These are phyloP conservation scores for Ariopsis seemanni DNA, from an alignment of 2,113 vertebrate genomes.

Conservation along the genomic window DNA sequence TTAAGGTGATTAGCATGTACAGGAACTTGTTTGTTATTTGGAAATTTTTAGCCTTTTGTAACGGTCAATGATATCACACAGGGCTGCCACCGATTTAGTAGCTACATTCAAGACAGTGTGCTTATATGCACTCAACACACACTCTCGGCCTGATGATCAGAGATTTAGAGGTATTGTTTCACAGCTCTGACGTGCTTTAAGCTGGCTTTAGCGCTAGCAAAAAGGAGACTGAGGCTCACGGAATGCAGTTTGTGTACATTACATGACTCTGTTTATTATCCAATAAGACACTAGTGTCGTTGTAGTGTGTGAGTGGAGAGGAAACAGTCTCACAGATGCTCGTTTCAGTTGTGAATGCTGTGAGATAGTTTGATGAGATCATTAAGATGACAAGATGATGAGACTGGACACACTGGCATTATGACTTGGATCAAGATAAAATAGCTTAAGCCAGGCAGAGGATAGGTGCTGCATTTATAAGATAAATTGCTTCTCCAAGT, in stretches of 20 bases:
- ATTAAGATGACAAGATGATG: conserved; percentile 16
- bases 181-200: neutral
- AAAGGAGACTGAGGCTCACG: neutral
- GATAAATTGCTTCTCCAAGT: neutral
- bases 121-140: neutral
- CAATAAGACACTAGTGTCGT: conserved; percentile 14
- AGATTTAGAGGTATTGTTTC: conserved; percentile 12
- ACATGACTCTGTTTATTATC: conserved; percentile 44
- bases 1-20: neutral
- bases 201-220: conserved; percentile 4
- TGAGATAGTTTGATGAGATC: neutral
- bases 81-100: neutral
- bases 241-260: conserved; percentile 45
- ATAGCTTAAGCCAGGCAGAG: neutral
- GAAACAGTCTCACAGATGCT: neutral
- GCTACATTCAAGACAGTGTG: no score
- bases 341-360: neutral
- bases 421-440: neutral
- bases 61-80: neutral
- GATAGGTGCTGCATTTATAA: neutral
- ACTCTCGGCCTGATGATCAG: neutral
- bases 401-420: neutral
- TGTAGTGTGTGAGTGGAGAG: neutral
- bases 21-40: neutral
- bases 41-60: neutral